phyloP scores from a whole-genome alignment of 53 echinoderm and acorn worm genomes.

The Holothuria scabra region DNA sequence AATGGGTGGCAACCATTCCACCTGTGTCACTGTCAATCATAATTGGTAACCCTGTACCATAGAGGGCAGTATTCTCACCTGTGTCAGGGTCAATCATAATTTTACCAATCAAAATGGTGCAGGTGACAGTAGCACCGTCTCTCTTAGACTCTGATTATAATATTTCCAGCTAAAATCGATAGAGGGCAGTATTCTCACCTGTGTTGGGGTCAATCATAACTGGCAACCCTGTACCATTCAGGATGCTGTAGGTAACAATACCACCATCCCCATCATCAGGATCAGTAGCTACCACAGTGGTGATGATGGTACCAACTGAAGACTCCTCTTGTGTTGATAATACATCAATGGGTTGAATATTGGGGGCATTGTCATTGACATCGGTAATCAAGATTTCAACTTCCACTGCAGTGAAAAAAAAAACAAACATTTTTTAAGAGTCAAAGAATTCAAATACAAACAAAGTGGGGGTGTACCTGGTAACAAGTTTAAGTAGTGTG shows the following conservation, averaged over 20 bases:
- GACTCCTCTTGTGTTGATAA: conserved; percentile 72
- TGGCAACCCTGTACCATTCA: conserved; percentile 30
- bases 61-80: conserved; percentile 48
- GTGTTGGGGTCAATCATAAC: conserved; percentile 58
- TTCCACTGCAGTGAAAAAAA: conserved; percentile 47
- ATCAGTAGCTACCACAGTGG: conserved; percentile 75
- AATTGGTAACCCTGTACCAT: too few species aligned
- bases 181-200: conserved; percentile 39
- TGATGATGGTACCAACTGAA: conserved; percentile 74
- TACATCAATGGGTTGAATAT: conserved; percentile 66
- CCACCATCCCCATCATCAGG: conserved; percentile 74
- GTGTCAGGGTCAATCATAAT: conserved; percentile 59
- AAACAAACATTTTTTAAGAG: neutral
- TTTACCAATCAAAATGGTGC: conserved; percentile 34
- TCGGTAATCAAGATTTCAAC: conserved; percentile 85
- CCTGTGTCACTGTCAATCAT: too few species aligned
- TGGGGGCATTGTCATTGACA: conserved; percentile 87
- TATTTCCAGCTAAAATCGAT: too few species aligned
- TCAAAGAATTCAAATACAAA: neutral
- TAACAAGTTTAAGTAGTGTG: too few species aligned
- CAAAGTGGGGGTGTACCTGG: too few species aligned
- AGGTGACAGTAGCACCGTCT: conserved; percentile 69
- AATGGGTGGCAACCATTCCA: too few species aligned
- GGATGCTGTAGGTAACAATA: conserved; percentile 62
- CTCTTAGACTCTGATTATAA: conserved; percentile 67